These are phyloP conservation scores for Ylistrum balloti DNA, from an alignment of 1,140 invertebrate species.

Conservation along the genomic window DNA sequence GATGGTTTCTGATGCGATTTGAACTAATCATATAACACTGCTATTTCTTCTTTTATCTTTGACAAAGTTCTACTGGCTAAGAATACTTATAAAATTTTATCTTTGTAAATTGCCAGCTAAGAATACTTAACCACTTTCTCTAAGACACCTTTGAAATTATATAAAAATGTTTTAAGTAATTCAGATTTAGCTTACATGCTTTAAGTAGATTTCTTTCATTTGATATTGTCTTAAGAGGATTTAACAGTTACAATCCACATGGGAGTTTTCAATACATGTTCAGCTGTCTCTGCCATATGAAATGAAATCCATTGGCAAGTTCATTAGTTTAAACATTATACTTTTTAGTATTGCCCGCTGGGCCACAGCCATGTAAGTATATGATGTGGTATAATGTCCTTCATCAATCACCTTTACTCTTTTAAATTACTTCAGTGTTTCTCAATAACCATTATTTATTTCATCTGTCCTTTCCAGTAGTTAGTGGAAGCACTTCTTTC, in stretches of 20 bases:
- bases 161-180: background rate
- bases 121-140: background rate
- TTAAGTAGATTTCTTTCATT: slow-evolving; percentile 40
- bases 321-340: too few species aligned
- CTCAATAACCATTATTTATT: too few species aligned
- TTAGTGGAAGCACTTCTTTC: too few species aligned
- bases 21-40: background rate
- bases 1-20: background rate
- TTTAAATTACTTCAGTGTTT: too few species aligned
- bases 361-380: too few species aligned
- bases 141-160: slow-evolving; percentile 11
- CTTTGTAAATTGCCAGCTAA: background rate
- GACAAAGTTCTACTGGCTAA: background rate
- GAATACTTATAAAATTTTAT: slow-evolving; percentile 3
- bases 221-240: slow-evolving; percentile 11
- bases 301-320: background rate
- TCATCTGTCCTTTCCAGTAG: too few species aligned
- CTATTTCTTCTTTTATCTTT: background rate
- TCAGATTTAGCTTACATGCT: slow-evolving; percentile 6
- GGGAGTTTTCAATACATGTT: background rate
- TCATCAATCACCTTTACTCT: too few species aligned
- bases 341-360: too few species aligned
- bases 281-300: background rate
- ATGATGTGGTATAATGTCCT: too few species aligned
- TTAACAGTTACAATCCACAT: background rate